These are phyloP conservation scores for Probosciger aterrimus DNA, from an alignment of 2,113 vertebrate species.

Conservation along the genomic window DNA sequence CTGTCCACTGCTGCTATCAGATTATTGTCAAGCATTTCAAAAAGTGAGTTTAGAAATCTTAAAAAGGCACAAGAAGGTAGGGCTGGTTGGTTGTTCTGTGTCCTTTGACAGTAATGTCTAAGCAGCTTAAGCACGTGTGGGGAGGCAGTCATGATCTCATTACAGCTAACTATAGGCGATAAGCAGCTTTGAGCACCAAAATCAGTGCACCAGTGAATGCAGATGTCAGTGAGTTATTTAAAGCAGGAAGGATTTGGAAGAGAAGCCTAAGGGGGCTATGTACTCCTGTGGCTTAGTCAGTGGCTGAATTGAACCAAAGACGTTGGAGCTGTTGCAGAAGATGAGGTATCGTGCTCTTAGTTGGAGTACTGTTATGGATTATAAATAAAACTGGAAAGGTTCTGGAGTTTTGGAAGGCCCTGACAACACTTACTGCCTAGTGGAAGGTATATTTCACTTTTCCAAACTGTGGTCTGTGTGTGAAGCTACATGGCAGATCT, in stretches of 20 bases:
- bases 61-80: not conserved
- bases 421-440: not conserved
- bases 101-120: constrained; percentile 47
- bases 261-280: not conserved
- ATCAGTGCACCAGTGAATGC: not conserved
- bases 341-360: not conserved
- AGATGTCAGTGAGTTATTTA: constrained; percentile 59
- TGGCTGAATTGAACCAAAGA: not conserved
- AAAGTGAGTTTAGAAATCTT: not conserved
- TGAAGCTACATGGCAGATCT: not conserved
- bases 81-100: constrained; percentile 7
- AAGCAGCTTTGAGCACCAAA: constrained; percentile 52
- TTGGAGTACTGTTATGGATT: not conserved
- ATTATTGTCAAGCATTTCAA: not conserved
- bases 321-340: not conserved
- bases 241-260: constrained; percentile 45
- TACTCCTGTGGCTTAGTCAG: not conserved
- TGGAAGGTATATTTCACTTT: not conserved
- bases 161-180: constrained; percentile 44
- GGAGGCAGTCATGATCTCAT: constrained; percentile 47
- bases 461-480: not conserved
- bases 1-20: not conserved
- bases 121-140: constrained; percentile 51
- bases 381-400: not conserved
- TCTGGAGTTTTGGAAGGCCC: not conserved